Base-by-base conservation (phyloP, 2,888 invertebrate species). In the Lagria hirta region DNA sequence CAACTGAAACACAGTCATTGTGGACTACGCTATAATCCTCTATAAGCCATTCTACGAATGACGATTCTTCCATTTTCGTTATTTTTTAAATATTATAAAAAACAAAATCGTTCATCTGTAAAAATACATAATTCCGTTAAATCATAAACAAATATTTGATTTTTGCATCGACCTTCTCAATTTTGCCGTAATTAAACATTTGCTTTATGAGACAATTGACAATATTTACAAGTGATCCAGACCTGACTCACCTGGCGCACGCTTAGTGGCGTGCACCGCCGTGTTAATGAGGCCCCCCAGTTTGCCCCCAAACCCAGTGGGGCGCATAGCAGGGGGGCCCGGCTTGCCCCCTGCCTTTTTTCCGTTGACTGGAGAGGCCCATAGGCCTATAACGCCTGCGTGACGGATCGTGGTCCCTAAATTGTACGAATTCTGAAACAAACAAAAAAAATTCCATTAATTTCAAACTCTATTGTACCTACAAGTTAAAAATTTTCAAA, bases 211-310 rank as follows among this genome's bases (percentile, higher is more conserved):
- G n/a, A n/a, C n/a, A n/a, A n/a, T n/a, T n/a, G n/a, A n/a, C n/a
- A n/a, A n/a, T n/a, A n/a, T n/a, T n/a, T n/a, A n/a, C n/a, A n/a
- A n/a, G n/a, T n/a, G n/a, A n/a, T 30, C 18, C 8, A n/a, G 8
- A 11, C 2, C 13, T 33, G 15, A 36, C 48, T 53, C 50, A 61
- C 60, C 55, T 47, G 61, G 49, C 33, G 46, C 43, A 15, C 61
- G 52, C 49, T 65, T 65, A 27, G 64, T 60, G 24, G 62, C 61
- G 40, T 60, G 57, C 17, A 68, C 68, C 30, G 68, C 68, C 29
- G 61, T 65, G 52, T 68, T 68, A 49, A 68, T 65, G 48, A 68
- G 56, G 27, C 66, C 66, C 20, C 67, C 66, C 29, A 68, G 57
- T 49, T 66, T 67, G n/a, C n/a, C n/a, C 13, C 65, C 62, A 20